phyloP scores from a whole-genome alignment of 2,797 vertebrate species.

The Sebastes elongatus region DNA sequence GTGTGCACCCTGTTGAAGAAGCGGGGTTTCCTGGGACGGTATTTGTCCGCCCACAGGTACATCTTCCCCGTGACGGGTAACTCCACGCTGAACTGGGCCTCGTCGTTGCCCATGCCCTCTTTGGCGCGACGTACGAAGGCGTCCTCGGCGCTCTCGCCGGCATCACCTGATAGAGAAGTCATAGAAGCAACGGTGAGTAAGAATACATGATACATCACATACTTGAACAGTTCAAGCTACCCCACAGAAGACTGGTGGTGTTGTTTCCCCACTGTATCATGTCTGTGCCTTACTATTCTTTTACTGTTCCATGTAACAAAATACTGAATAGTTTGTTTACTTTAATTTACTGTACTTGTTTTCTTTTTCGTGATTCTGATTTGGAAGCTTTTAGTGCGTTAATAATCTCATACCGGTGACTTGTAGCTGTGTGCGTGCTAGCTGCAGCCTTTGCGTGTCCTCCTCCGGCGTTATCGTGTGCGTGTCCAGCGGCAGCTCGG shows the following conservation, averaged over 20 bases:
- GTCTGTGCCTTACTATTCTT: neutral
- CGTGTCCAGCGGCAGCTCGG: slow-evolving; percentile 91
- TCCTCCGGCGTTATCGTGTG: slow-evolving; percentile 91
- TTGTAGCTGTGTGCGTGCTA: slow-evolving; percentile 92
- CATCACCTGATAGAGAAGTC: slow-evolving; percentile 83
- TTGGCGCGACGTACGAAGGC: slow-evolving; percentile 93
- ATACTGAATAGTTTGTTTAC: neutral
- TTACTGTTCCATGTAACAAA: neutral
- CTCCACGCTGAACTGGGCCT: slow-evolving; percentile 98
- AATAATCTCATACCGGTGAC: slow-evolving; percentile 85
- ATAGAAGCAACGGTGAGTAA: neutral
- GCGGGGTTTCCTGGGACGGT: slow-evolving; percentile 95
- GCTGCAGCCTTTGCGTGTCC: slow-evolving; percentile 86
- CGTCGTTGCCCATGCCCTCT: slow-evolving; percentile 95
- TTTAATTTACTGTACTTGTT: neutral
- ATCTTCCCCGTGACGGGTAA: slow-evolving; percentile 93
- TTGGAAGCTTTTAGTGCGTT: neutral
- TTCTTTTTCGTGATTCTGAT: neutral
- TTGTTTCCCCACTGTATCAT: neutral
- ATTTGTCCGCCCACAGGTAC: slow-evolving; percentile 99
- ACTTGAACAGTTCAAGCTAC: neutral
- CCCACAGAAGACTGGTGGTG: neutral
- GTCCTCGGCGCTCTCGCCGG: slow-evolving; percentile 92
- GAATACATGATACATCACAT: neutral
- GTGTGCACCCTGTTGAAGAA: slow-evolving; percentile 99